Conservation (phyloP, 2,797 vertebrate species). For the Chaetophractus vellerosus region DNA sequence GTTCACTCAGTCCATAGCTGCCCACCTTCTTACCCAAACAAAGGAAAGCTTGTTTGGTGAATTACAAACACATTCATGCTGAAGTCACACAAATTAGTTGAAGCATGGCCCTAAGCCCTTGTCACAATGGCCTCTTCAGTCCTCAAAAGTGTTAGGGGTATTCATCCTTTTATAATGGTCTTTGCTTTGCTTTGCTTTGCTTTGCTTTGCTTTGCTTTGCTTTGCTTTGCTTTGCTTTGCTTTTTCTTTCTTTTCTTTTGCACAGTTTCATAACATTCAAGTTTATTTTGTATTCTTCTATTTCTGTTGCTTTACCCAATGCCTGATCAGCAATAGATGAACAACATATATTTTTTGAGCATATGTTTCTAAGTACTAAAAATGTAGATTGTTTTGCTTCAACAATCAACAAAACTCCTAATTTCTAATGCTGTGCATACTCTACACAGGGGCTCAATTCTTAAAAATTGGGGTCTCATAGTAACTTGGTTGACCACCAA, state of each 20-base stretch:
- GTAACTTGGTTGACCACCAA: slow-evolving; percentile 29
- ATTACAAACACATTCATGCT: neutral
- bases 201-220: too few relatives aligned
- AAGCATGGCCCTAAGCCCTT: neutral
- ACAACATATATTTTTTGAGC: neutral
- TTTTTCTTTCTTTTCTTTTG: neutral
- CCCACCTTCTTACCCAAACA: neutral
- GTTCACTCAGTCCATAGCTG: neutral
- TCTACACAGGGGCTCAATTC: slow-evolving; percentile 13
- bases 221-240: neutral
- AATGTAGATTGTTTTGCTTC: neutral
- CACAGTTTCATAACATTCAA: neutral
- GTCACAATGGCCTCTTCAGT: neutral
- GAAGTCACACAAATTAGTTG: neutral
- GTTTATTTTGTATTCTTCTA: neutral
- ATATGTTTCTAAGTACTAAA: neutral
- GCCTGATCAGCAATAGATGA: neutral
- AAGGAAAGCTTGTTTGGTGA: neutral
- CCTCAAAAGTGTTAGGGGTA: neutral
- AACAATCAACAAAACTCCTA: neutral
- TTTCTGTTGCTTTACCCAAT: neutral
- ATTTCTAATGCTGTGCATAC: neutral
- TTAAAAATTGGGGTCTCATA: neutral
- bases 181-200: neutral
- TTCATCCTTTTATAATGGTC: neutral